Percentiles rank a stretch among this genome's conserved stretches.
phyloP scores from a whole-genome alignment of 2,113 vertebrate genomes.

The Terrapene triunguis region DNA sequence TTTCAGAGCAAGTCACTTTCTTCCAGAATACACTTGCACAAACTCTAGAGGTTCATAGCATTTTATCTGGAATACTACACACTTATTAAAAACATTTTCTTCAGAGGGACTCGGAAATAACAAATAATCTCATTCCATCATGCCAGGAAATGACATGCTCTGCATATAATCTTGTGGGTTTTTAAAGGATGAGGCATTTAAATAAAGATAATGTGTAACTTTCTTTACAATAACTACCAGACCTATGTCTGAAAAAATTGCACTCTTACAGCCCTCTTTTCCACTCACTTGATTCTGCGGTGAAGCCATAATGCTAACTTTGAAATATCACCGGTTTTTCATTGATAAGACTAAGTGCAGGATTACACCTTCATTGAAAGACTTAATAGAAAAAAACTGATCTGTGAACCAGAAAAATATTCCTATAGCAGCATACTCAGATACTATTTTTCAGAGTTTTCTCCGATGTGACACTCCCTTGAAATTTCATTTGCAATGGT shows the following conservation, averaged over 20 bases:
- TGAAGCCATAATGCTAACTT: neutral
- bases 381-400: neutral
- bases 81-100: neutral
- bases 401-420: neutral
- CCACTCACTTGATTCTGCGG: neutral
- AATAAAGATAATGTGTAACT: neutral
- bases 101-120: neutral
- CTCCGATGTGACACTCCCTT: neutral
- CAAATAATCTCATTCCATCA: neutral
- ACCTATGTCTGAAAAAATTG: neutral
- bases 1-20: neutral
- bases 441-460: neutral
- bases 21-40: fast-evolving
- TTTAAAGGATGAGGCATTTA: neutral
- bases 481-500: neutral
- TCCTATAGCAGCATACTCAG: neutral
- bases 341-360: neutral
- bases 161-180: neutral
- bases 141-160: neutral
- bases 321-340: neutral
- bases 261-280: neutral
- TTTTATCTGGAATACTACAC: neutral
- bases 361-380: neutral
- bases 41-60: neutral
- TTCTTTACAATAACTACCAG: neutral